Percentiles rank a stretch among this genome's conserved stretches.
These are phyloP conservation scores for Seira ritae DNA, from an alignment of 2,888 invertebrate genomes.

Conservation along the genomic window DNA sequence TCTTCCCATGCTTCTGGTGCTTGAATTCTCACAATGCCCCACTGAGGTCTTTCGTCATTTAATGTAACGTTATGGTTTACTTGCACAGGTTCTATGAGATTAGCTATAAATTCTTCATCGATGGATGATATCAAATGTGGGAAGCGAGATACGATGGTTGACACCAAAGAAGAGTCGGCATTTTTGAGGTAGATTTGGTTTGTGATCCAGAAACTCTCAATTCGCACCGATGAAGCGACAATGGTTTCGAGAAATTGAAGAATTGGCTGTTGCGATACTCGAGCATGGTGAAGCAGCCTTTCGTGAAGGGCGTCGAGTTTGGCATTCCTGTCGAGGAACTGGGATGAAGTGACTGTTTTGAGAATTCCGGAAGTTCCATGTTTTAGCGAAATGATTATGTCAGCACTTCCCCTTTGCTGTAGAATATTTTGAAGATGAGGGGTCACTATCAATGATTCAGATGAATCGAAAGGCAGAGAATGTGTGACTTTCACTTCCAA, in stretches of 20 bases:
- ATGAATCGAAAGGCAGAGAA: no score
- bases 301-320: slow-evolving; percentile 18
- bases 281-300: slow-evolving; percentile 15
- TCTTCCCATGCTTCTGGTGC: slow-evolving; percentile 44
- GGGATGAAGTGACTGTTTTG: neutral
- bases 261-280: slow-evolving; percentile 26
- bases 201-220: slow-evolving; percentile 48
- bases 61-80: neutral
- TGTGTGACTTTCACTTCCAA: no score
- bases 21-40: slow-evolving; percentile 40
- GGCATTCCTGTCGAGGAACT: neutral
- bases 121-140: slow-evolving; percentile 25
- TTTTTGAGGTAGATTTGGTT: slow-evolving; percentile 49
- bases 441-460: no score
- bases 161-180: slow-evolving; percentile 26
- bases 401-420: neutral
- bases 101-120: slow-evolving; percentile 38
- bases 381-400: slow-evolving; percentile 45
- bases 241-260: neutral
- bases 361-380: slow-evolving; percentile 6
- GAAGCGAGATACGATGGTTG: neutral
- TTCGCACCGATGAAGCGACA: neutral
- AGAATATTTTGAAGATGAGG: no score
- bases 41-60: neutral
- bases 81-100: slow-evolving; percentile 23